Base-by-base conservation (phyloP, 2,113 vertebrate species). In the Fulmarus glacialis region DNA sequence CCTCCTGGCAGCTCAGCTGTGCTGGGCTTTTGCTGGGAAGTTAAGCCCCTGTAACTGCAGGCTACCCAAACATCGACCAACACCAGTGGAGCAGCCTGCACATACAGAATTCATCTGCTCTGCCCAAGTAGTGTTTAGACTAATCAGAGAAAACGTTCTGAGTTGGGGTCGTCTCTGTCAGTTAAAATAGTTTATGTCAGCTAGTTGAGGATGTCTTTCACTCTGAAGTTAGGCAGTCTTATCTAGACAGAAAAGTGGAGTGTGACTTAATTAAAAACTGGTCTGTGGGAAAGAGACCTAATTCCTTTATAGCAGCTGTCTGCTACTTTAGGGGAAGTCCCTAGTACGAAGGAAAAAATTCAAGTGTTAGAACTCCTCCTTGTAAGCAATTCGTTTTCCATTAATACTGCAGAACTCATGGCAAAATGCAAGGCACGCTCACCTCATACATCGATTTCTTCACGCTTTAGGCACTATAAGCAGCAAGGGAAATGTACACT, bases 371-470 rank as follows among this genome's bases (percentile, higher is more conserved):
- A 86, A 50, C 79, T 94, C 94, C 55, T 97, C 89, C 62, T 66
- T 71, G 70, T 78, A 36, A 94, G 91, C 88, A 53, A 67, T 68
- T 74, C 91, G 60, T 92, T 96, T 95, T 93, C 85, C 92, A 64
- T 97, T 96, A 97, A 90, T 85, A 91, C 91, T 97, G 96, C 79
- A 70, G 59, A 91, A 96, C 62, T 91, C 94, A 73, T 73, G 92
- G 97, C 94, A 90, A 94, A 93, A 82, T 30, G 70, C 96, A 97
- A 98, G 98, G 98, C 97, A 95, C 96, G 16, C 72, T 90, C 78
- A 86, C 94, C 96, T 97, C 87, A 45, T 68, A 56, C 75, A 12
- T 47, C 0, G 1, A 32, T 53, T 71, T 96, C 96, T 77, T 72
- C 95, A 71, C 19, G 79, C 96, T 94, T 93, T 34, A 97, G 97